Conservation (phyloP, 2,888 invertebrate genomes). For the Chydorus sphaericus region DNA sequence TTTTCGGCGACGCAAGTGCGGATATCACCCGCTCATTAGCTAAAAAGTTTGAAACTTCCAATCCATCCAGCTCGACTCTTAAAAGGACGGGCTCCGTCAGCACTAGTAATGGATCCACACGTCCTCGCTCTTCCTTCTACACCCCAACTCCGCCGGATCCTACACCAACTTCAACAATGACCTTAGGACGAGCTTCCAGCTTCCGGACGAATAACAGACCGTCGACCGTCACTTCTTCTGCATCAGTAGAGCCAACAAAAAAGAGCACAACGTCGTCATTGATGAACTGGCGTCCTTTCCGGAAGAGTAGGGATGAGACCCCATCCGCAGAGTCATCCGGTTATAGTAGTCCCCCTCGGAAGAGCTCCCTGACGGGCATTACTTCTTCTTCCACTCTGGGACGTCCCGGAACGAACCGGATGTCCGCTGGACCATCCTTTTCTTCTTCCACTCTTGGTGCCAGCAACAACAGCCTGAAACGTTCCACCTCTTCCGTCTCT, state of each 20-base stretch:
- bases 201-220: not conserved
- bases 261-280: slow-evolving; percentile 28
- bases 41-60: slow-evolving; percentile 6
- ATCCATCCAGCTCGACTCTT: not conserved
- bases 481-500: slow-evolving; percentile 10
- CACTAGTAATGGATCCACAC: not conserved
- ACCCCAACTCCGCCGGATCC: not conserved
- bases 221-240: not conserved
- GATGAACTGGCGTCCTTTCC: slow-evolving; percentile 27
- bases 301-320: slow-evolving; percentile 17
- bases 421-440: slow-evolving; percentile 1
- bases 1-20: slow-evolving; percentile 3
- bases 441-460: not conserved
- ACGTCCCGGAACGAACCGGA: not conserved
- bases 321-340: not conserved
- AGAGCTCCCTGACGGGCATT: not conserved
- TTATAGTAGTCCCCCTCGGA: not conserved
- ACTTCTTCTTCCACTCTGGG: not conserved
- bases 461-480: slow-evolving; percentile 11
- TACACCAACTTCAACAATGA: not conserved
- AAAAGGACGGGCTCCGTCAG: not conserved
- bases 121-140: slow-evolving; percentile 10
- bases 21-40: slow-evolving; percentile 1
- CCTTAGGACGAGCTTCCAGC: not conserved
- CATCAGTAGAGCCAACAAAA: not conserved